Base-by-base conservation (phyloP, 2,113 vertebrate genomes). In the Ophiodon elongatus region DNA sequence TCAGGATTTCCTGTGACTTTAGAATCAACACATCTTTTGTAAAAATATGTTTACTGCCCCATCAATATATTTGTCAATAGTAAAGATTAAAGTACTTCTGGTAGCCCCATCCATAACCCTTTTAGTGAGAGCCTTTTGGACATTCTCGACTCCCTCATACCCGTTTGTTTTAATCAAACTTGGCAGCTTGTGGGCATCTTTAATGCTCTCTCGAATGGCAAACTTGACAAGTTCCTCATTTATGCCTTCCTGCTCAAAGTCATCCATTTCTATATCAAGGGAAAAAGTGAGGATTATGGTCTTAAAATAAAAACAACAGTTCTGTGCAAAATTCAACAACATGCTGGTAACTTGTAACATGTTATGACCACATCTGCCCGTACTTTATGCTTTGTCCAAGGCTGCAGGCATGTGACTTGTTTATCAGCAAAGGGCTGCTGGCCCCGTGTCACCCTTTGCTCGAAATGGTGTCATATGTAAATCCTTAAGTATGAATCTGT, bases 151-250 rank as follows among this genome's bases (percentile, higher is more conserved):
- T 37, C 60, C 68, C 45, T 71, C 72, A 8, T 86, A 98, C 97
- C 97, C 95, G 86, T 94, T 88, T 64, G 77, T 84, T 84, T 63
- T 75, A 31, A 50, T 70, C 13, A 75, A 77, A 80, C 87, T 54
- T 8, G 63, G 54, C 43, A 67, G 79, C 82, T 84, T 91, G 76
- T 57, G 87, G 25, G 95, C 93, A 78, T 97, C 97, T 79, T 96
- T 93, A 86, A 97, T 91, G 86, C 96, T 97, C 87, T 97, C 93
- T 60, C 90, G 95, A 85, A 98, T 82, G 52, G 96, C 96, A 88
- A 95, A 96, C 64, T 93, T 93, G 56, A 95, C 83, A 57, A 98
- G 91, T 39, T 96, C 96, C 87, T 97, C 96, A 54, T 95, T 91
- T 8, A 93, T 84, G 39, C 93, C 93, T 25, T 96, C 94, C 50